Conservation (phyloP, 2,113 vertebrate genomes). For the Arizona elegans region DNA sequence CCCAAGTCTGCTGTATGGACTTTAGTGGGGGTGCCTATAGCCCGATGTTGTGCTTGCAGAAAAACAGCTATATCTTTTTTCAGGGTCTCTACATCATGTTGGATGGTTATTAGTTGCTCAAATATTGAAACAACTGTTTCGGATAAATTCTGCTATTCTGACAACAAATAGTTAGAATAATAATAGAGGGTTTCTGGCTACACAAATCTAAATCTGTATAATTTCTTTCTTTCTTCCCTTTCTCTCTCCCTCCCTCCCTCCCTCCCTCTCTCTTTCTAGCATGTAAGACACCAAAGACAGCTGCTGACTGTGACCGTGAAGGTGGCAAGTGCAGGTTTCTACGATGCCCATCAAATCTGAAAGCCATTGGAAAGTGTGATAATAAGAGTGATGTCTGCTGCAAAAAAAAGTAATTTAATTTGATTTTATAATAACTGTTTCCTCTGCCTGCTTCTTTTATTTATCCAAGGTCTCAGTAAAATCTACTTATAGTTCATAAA, state of each 20-base stretch:
- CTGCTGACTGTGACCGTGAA: background rate
- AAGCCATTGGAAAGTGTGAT: background rate
- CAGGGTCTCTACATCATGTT: no score
- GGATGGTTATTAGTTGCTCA: no score
- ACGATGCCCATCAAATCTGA: background rate
- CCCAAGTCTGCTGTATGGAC: no score
- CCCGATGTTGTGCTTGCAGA: no score
- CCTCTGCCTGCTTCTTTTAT: background rate
- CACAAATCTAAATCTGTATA: background rate
- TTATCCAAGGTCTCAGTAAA: background rate
- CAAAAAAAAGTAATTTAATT: background rate
- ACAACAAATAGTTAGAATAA: background rate
- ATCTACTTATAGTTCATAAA: background rate
- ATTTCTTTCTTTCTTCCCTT: background rate
- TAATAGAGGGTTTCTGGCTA: background rate
- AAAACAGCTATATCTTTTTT: no score
- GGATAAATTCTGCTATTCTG: background rate
- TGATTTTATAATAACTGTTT: background rate
- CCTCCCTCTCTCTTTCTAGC: background rate
- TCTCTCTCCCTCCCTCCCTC: background rate
- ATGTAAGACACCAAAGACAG: background rate
- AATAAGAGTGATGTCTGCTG: background rate
- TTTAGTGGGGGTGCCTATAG: no score
- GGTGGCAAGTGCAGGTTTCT: background rate
- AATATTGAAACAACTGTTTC: no score